Evolutionary conservation across 1,140 invertebrate genomes (phyloP).

Genomic region (Scaptomyza montana): DNA sequence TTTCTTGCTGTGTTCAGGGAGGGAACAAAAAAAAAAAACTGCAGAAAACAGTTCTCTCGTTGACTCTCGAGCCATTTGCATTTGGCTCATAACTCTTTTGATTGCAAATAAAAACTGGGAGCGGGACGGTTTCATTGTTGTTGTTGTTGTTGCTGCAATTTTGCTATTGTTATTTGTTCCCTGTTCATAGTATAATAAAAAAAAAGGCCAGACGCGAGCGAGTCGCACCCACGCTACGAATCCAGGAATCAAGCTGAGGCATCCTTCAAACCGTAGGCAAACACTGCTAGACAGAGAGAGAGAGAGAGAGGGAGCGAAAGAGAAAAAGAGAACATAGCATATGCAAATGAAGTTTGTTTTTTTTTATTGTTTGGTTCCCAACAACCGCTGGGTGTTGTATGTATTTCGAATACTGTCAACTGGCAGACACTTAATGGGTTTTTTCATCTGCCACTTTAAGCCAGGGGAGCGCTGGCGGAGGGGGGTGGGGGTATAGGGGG

Average conservation of each 20-base stretch:
- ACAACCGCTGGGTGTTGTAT: conserved; percentile 26
- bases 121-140: conserved; percentile 48
- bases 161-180: conserved; percentile 30
- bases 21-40: conserved; percentile 3
- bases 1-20: not conserved
- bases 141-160: conserved; percentile 60
- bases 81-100: conserved; percentile 81
- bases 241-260: conserved; percentile 58
- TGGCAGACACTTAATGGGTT: conserved; percentile 77
- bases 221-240: conserved; percentile 61
- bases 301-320: not conserved
- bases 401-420: conserved; percentile 74
- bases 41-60: conserved; percentile 34
- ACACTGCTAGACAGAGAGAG: conserved; percentile 19
- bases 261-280: conserved; percentile 60
- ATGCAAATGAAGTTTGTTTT: conserved; percentile 77
- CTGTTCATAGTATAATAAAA: conserved; percentile 39
- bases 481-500: conserved; percentile 11
- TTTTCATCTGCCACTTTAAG: conserved; percentile 49
- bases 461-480: not conserved
- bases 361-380: conserved; percentile 65
- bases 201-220: conserved; percentile 52
- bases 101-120: conserved; percentile 73
- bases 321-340: conserved; percentile 40
- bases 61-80: conserved; percentile 68